Evolutionary conservation across 64 coral and sea anemone genomes (phyloP).

Genomic region (Montipora sp.): DNA sequence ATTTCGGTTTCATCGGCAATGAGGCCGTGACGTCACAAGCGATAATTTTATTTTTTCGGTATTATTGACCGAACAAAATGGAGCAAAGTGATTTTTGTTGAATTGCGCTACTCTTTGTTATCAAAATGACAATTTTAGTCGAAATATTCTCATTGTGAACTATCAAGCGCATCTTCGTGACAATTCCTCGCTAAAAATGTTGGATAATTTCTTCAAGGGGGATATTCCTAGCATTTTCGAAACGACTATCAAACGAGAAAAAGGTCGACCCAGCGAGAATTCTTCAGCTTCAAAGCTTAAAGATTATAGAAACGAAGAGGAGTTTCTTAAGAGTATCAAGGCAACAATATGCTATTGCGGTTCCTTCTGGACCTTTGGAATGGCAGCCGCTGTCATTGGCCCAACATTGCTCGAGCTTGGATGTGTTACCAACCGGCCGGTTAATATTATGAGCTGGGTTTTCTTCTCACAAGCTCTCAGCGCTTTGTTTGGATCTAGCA

Average conservation of each 20-base stretch:
- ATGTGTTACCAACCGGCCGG: conserved; percentile 72
- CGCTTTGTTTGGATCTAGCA: conserved; percentile 87
- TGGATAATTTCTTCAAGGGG: conserved; percentile 92
- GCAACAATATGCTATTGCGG: conserved; percentile 95
- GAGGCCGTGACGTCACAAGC: conserved; percentile 15
- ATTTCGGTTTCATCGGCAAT: background rate
- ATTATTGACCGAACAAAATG: conserved; percentile 5
- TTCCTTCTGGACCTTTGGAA: conserved; percentile 94
- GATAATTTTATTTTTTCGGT: conserved; percentile 9
- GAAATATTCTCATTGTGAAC: background rate
- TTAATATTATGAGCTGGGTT: conserved; percentile 88
- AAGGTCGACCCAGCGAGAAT: conserved; percentile 42
- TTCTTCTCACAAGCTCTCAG: conserved; percentile 92
- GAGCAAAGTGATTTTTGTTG: background rate
- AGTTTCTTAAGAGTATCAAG: conserved; percentile 77
- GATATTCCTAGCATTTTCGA: conserved; percentile 94
- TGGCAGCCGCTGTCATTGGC: conserved; percentile 90
- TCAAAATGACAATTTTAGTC: background rate
- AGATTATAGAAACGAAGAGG: conserved; percentile 92
- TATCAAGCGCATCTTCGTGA: background rate
- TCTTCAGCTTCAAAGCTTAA: conserved; percentile 23
- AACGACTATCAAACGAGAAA: conserved; percentile 87
- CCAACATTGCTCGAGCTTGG: conserved; percentile 95
- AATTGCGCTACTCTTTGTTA: background rate
- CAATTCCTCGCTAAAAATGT: conserved; percentile 29